phyloP scores from a whole-genome alignment of 2,888 invertebrate species.

The Cerastis rubricosa region DNA sequence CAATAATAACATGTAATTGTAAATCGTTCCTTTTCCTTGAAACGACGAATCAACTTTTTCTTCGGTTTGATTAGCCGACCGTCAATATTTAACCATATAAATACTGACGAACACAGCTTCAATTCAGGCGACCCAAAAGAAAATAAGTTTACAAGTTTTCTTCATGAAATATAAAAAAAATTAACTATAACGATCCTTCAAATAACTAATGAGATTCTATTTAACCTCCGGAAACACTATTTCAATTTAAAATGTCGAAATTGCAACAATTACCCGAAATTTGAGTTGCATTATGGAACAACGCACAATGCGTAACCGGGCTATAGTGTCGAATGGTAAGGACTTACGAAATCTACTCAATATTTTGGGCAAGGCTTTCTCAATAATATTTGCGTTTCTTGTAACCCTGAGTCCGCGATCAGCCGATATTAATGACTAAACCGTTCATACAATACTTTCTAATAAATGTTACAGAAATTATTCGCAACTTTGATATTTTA shows the following conservation, averaged over 20 bases:
- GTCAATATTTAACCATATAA: not conserved
- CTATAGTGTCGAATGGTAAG: slow-evolving; percentile 59
- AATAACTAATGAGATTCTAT: slow-evolving; percentile 29
- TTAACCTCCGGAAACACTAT: slow-evolving; percentile 20
- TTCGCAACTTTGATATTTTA: slow-evolving; percentile 37
- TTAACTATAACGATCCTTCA: not conserved
- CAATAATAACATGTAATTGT: slow-evolving; percentile 33
- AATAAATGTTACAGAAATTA: slow-evolving; percentile 56
- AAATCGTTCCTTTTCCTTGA: slow-evolving; percentile 28
- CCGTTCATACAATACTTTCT: slow-evolving; percentile 65
- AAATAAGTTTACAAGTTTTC: not conserved
- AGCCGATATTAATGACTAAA: slow-evolving; percentile 54
- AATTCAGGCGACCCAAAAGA: not conserved
- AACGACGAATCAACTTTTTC: slow-evolving; percentile 1
- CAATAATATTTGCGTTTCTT: slow-evolving; percentile 71
- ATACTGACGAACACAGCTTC: not conserved
- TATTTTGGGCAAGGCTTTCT: slow-evolving; percentile 73
- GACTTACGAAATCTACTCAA: slow-evolving; percentile 72
- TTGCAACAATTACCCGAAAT: slow-evolving; percentile 40
- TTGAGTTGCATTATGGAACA: slow-evolving; percentile 55
- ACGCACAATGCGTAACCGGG: slow-evolving; percentile 70
- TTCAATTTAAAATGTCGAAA: slow-evolving; percentile 47
- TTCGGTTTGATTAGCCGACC: not conserved
- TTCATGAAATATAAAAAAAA: not conserved
- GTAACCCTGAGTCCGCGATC: slow-evolving; percentile 73